Base-by-base conservation (phyloP, 2,113 vertebrate genomes). In the Hippocampus zosterae region DNA sequence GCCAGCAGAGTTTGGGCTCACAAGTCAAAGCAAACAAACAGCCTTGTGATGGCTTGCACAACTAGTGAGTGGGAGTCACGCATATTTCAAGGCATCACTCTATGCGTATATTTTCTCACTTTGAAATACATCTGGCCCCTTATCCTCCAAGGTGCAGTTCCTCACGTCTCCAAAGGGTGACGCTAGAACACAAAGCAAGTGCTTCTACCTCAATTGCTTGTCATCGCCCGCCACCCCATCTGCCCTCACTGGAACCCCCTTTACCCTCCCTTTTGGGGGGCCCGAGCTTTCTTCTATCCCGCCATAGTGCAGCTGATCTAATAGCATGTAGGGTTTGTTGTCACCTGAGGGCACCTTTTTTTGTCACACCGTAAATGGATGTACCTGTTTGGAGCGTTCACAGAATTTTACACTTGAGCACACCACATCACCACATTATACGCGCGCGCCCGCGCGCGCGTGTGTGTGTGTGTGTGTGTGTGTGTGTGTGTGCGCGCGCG, bases 311-410 rank as follows among this genome's bases (percentile, higher is more conserved):
- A 77, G 83, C 80, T 84, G 81, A 87, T 90, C 83, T 87, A 87
- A 88, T 87, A 76, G 82, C 85, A 81, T 86, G 83, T 82, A 84
- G 78, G 76, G 84, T 86, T 79, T 78, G 82, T 79, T 86, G 82
- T 88, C 84, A 83, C 87, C 87, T 76, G 62, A 85, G 83, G 87
- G 82, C 78, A 82, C 79, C 81, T 86, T 84, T 78, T 80, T 78
- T 80, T 81, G 83, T 84, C 85, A 85, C 68, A 69, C 81, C 70
- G 57, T 57, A 77, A 87, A 87, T 84, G 81, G 81, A 90, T 88
- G 84, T 74, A 86, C 81, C 83, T 79, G 86, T 84, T 84, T 75
- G 84, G 71, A 70, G 73, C 67, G 75, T 78, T 70, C 83, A 69
- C 48, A 60, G 59, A 53, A 23, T 74, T 60, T 74, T 19, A 72